phyloP scores from a whole-genome alignment of 2,888 invertebrate genomes.

The Xylophagus ater region DNA sequence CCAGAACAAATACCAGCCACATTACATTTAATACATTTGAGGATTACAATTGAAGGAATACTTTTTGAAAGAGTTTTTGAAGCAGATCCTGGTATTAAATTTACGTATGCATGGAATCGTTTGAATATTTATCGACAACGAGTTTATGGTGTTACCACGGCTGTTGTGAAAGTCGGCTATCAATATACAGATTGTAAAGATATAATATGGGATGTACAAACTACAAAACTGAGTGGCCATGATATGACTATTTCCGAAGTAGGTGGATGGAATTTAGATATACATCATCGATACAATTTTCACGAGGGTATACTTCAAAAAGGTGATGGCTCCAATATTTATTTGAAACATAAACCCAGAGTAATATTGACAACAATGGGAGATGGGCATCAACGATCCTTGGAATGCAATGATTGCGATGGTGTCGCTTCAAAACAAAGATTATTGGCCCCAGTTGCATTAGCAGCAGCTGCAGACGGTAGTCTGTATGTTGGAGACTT shows the following conservation, averaged over 20 bases:
- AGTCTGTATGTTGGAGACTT: slow-evolving; percentile 92
- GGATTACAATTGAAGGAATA: slow-evolving; percentile 91
- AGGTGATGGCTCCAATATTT: slow-evolving; percentile 93
- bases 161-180: slow-evolving; percentile 91
- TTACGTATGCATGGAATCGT: slow-evolving; percentile 95
- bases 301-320: slow-evolving; percentile 96
- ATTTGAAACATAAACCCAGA: slow-evolving; percentile 83
- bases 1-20: slow-evolving; percentile 72
- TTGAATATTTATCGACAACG: slow-evolving; percentile 91
- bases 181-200: slow-evolving; percentile 86
- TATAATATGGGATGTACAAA: slow-evolving; percentile 92
- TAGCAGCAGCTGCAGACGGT: slow-evolving; percentile 86
- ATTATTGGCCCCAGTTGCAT: slow-evolving; percentile 82
- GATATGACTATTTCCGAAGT: slow-evolving; percentile 96
- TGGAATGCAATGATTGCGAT: slow-evolving; percentile 72
- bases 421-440: slow-evolving; percentile 70
- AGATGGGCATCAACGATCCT: slow-evolving; percentile 76
- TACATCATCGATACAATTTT: slow-evolving; percentile 96
- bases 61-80: slow-evolving; percentile 87
- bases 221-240: slow-evolving; percentile 88
- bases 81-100: slow-evolving; percentile 92
- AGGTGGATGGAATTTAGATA: slow-evolving; percentile 95
- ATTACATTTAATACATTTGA: slow-evolving; percentile 76
- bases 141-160: slow-evolving; percentile 92
- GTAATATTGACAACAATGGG: slow-evolving; percentile 87